Evolutionary conservation across 2,888 invertebrate genomes (phyloP), one percentile per base, ranked within the genome.

Genomic region (Geotrupes spiniger): DNA sequence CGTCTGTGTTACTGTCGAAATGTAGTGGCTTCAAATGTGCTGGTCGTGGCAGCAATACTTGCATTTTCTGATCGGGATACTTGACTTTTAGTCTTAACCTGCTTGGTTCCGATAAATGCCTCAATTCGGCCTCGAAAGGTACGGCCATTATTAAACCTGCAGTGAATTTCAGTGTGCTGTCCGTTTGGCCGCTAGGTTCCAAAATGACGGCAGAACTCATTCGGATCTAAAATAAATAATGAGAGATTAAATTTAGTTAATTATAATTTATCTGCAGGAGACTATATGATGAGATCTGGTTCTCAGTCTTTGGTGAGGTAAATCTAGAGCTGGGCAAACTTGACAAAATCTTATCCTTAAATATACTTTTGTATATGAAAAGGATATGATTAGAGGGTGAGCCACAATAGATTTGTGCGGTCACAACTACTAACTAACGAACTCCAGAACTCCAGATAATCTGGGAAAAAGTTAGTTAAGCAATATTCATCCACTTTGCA

Each of bases 41-140:
- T 5, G 81, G 76, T 39, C 85, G 81, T 2, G 94, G 95, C 46
- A 89, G 79, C 47, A 92, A 80, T 48, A 94, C 79, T 69, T 94
- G 91, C 48, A 85, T 82, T 66, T 88, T 84, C 62, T 93, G 90
- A 76, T 97, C 96, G 0, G 96, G 95, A 76, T 96, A 96, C 57
- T 86, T 84, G 17, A 94, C 85, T 76, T 90, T 87, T 54, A 95
- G 82, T 52, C 93, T 80, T 61, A 96, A 76, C 50, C 85, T 81
- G 39, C 77, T 76, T 1, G 88, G 83, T 63, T 87, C 83, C 27
- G 83, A 80, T 46, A 95, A 78, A 72, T 92, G 87, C 56, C 83
- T 78, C 53, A 97, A 80, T 68, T 92, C 91, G 0, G 92, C 94
- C 63, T 93, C 90, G 46, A 96, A 78, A 9, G 88, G 87, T 28